These are phyloP conservation scores for Brevimyrus niger DNA, from an alignment of 2,113 vertebrate genomes.

Conservation along the genomic window DNA sequence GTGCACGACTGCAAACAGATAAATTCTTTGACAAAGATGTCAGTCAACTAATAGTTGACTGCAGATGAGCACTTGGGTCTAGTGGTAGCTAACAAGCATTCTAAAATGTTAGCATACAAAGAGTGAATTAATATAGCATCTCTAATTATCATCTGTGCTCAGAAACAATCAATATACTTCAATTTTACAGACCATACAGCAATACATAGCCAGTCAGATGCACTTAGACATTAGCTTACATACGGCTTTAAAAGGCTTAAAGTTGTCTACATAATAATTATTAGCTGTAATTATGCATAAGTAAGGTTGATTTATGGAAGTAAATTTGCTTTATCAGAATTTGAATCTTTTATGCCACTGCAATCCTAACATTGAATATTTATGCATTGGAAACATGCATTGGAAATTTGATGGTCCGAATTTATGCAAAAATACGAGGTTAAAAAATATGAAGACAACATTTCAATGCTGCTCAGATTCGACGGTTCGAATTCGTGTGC, in stretches of 20 bases:
- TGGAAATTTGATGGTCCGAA: too few species aligned
- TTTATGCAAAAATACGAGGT: too few species aligned
- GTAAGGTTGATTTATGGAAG: too few species aligned
- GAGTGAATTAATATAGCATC: background rate
- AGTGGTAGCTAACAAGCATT: background rate
- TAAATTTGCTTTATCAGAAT: too few species aligned
- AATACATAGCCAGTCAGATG: background rate
- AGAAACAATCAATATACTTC: background rate
- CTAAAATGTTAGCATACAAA: background rate
- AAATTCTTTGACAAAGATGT: background rate
- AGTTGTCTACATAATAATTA: background rate
- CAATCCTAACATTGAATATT: too few species aligned
- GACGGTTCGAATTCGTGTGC: too few species aligned
- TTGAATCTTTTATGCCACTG: too few species aligned
- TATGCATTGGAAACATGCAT: too few species aligned
- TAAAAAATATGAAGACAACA: too few species aligned
- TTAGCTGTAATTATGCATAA: background rate
- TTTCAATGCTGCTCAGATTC: too few species aligned
- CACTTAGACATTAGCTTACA: background rate
- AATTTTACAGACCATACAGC: background rate
- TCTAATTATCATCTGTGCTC: background rate
- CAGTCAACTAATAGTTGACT: background rate
- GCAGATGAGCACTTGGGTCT: background rate
- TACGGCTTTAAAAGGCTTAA: background rate
- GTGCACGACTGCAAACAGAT: background rate